Evolutionary conservation across 2,797 vertebrate genomes (phyloP).

Genomic region (Vireo griseus): DNA sequence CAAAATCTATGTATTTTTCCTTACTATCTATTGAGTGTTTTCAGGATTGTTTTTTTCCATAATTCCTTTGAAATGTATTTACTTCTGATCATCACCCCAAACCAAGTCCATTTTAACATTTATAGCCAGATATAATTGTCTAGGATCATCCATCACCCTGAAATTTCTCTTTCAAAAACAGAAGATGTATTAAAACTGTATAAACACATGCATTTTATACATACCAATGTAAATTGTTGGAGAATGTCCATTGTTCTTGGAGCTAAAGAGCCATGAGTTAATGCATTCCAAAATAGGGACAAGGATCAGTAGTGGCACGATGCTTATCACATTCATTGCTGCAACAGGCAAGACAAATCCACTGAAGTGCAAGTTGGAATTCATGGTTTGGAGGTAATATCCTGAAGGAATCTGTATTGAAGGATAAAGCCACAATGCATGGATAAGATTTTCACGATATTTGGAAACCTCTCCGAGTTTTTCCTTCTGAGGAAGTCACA

Average conservation of each 20-base stretch:
- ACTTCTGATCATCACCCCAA: not conserved
- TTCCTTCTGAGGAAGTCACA: not conserved
- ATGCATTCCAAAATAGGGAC: constrained; percentile 83
- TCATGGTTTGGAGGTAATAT: constrained; percentile 93
- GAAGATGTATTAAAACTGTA: not conserved
- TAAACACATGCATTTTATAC: not conserved
- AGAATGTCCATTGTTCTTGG: constrained; percentile 68
- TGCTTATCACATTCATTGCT: constrained; percentile 85
- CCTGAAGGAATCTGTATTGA: constrained; percentile 84
- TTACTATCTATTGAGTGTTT: not conserved
- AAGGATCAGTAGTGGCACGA: constrained; percentile 83
- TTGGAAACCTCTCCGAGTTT: not conserved
- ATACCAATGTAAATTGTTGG: constrained; percentile 83
- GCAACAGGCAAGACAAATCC: constrained; percentile 85
- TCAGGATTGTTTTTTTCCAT: not conserved
- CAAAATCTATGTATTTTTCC: not conserved
- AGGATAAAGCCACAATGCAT: not conserved
- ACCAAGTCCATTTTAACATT: not conserved
- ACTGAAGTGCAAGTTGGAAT: constrained; percentile 76
- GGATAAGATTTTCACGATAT: not conserved
- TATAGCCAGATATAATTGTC: not conserved
- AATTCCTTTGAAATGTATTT: not conserved
- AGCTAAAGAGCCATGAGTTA: constrained; percentile 71
- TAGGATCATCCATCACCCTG: not conserved
- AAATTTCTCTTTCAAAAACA: not conserved